phyloP scores from a whole-genome alignment of 2,113 vertebrate species.

The Australoheros scitulus region DNA sequence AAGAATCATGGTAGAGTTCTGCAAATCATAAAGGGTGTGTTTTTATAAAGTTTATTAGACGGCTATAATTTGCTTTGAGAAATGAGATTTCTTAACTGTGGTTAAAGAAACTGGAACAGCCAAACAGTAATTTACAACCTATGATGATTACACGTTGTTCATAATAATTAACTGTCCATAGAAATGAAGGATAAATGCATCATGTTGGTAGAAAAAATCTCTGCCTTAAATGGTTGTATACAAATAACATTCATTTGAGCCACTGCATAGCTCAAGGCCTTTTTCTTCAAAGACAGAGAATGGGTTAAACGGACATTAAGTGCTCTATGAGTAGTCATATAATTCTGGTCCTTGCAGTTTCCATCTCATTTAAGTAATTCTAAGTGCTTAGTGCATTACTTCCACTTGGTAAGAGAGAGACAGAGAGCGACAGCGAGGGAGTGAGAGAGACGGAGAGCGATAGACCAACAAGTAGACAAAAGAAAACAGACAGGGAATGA shows the following conservation, averaged over 20 bases:
- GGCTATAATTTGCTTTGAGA: neutral
- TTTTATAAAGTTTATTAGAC: neutral
- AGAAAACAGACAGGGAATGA: slow-evolving; percentile 29
- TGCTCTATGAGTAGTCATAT: slow-evolving; percentile 21
- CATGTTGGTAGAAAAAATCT: neutral
- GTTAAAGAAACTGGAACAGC: neutral
- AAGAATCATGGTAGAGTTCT: neutral
- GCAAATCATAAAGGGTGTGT: neutral
- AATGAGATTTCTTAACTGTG: neutral
- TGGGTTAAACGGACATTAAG: slow-evolving; percentile 43
- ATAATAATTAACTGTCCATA: neutral
- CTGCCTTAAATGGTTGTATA: neutral
- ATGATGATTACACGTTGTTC: neutral
- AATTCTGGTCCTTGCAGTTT: slow-evolving; percentile 35
- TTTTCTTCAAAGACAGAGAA: neutral
- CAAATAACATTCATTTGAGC: neutral
- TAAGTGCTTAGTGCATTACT: slow-evolving; percentile 27
- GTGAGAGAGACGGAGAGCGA: neutral
- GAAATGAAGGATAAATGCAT: neutral
- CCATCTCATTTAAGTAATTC: slow-evolving; percentile 41
- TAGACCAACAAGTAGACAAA: slow-evolving; percentile 15
- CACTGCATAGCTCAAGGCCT: neutral
- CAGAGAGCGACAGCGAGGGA: neutral
- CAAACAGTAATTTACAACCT: neutral
- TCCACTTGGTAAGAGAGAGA: slow-evolving; percentile 23